These are phyloP conservation scores for Metallyticus violacea DNA, from an alignment of 2,888 invertebrate genomes.

Conservation along the genomic window DNA sequence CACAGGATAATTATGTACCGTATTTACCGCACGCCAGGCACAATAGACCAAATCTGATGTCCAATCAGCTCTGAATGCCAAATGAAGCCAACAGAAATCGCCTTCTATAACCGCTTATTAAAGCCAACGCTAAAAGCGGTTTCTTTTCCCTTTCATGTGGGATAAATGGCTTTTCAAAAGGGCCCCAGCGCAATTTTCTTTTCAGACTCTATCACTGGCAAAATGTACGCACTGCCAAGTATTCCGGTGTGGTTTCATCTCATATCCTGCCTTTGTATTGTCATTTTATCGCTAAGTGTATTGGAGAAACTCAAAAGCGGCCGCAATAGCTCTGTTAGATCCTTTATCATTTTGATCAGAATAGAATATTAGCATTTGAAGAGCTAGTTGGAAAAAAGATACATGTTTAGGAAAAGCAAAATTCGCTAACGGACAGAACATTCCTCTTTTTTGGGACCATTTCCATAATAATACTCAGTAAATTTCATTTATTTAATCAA, in stretches of 20 bases:
- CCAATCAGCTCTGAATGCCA: slow-evolving; percentile 7
- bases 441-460: no score
- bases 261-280: background rate
- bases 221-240: background rate
- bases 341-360: no score
- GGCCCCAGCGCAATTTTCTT: background rate
- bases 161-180: background rate
- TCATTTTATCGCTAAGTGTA: no score
- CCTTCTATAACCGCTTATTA: background rate
- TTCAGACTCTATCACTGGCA: background rate
- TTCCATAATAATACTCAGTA: no score
- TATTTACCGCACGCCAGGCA: background rate
- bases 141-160: background rate
- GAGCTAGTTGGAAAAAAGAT: no score
- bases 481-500: no score
- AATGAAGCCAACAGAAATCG: background rate
- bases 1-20: background rate
- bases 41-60: slow-evolving; percentile 18
- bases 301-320: no score
- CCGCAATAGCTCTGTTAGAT: no score
- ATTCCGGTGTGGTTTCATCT: background rate
- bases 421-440: no score
- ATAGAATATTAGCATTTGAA: no score
- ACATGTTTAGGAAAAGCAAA: no score
- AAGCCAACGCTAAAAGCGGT: background rate